Percentiles rank a stretch among this genome's conserved stretches.
Evolutionary conservation across 1,140 invertebrate genomes (phyloP).

Genomic region (Drosophila teissieri): DNA sequence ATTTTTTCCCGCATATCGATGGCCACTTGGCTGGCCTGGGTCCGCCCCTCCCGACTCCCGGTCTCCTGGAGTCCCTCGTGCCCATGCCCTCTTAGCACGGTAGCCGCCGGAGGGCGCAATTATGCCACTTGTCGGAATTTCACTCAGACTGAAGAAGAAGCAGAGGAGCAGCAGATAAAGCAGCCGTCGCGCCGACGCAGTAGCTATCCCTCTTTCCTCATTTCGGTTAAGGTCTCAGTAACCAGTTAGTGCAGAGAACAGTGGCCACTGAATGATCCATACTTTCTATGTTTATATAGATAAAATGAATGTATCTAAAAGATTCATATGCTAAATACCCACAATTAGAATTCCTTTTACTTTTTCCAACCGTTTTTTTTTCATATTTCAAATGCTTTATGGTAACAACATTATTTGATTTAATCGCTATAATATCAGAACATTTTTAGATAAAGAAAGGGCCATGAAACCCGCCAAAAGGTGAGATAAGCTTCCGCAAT

Average conservation of each 20-base stretch:
- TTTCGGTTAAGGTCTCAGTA: background rate
- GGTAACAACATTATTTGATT: no score
- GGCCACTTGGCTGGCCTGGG: conserved; percentile 44
- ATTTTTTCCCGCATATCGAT: conserved; percentile 68
- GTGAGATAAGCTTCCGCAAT: background rate
- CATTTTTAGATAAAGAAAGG: no score
- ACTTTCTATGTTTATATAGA: background rate
- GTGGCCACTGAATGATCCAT: background rate
- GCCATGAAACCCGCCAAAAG: no score
- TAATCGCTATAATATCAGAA: no score
- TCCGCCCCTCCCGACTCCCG: background rate
- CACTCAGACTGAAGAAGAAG: conserved; percentile 51
- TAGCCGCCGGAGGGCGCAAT: conserved; percentile 80
- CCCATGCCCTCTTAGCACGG: conserved; percentile 68
- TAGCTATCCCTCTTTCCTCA: conserved; percentile 22
- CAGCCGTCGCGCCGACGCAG: conserved; percentile 33
- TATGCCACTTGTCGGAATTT: conserved; percentile 83
- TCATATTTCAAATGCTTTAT: no score
- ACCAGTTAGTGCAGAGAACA: conserved; percentile 1
- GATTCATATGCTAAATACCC: no score
- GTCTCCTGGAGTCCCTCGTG: conserved; percentile 6
- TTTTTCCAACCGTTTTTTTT: no score
- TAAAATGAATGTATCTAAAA: background rate
- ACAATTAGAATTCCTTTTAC: no score
- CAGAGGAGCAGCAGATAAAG: conserved; percentile 22